Evolutionary conservation across 2,113 vertebrate genomes (phyloP).

Genomic region (Paramormyrops kingsleyae): DNA sequence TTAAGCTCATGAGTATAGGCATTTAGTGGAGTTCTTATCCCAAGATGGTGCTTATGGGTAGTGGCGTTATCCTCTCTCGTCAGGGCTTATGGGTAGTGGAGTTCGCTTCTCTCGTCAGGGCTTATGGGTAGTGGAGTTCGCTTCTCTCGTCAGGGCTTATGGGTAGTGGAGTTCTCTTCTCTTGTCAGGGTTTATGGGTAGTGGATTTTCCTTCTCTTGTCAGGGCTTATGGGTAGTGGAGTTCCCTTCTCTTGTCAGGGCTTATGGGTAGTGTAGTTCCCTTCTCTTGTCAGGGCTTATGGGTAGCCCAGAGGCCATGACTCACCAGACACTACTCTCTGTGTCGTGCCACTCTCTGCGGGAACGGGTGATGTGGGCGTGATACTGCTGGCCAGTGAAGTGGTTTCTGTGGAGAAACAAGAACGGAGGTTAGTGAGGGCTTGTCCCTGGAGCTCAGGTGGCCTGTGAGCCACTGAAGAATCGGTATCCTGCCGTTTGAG

Average conservation of each 20-base stretch:
- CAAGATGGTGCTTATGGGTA: background rate
- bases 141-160: background rate
- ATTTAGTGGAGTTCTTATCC: background rate
- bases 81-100: background rate
- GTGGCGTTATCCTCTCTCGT: too few relatives aligned
- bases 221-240: background rate
- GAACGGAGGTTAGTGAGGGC: background rate
- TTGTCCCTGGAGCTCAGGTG: background rate
- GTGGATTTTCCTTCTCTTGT: background rate
- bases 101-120: background rate
- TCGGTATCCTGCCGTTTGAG: background rate
- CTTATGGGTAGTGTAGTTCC: background rate
- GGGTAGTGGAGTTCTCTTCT: background rate
- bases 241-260: background rate
- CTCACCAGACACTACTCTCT: slow-evolving; percentile 59
- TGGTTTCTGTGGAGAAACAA: slow-evolving; percentile 62
- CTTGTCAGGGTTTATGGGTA: background rate
- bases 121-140: background rate
- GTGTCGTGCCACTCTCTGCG: slow-evolving; percentile 63
- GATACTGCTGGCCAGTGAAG: slow-evolving; percentile 69
- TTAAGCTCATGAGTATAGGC: too few relatives aligned
- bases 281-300: background rate
- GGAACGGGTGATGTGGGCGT: slow-evolving; percentile 63
- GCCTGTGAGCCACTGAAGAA: background rate
- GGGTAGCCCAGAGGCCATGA: background rate